phyloP scores from a whole-genome alignment of 2,888 invertebrate species.

The Timandra comae region DNA sequence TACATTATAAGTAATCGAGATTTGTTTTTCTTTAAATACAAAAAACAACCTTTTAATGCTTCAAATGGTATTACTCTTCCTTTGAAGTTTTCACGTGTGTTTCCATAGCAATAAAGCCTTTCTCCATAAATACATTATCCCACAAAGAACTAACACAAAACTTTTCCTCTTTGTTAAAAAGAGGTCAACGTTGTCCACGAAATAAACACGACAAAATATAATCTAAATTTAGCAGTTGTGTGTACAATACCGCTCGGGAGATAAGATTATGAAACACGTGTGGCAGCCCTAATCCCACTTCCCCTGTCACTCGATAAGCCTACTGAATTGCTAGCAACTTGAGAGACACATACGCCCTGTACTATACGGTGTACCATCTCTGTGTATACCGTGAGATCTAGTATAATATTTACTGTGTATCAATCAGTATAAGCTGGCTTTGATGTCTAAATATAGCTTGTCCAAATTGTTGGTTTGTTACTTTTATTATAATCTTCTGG shows the following conservation, averaged over 20 bases:
- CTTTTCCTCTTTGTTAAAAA: too few relatives aligned
- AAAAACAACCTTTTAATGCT: too few relatives aligned
- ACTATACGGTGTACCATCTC: background rate
- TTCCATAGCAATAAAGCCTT: too few relatives aligned
- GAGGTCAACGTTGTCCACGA: too few relatives aligned
- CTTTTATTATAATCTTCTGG: background rate
- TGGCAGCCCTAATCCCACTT: conserved; percentile 24
- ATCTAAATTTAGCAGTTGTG: background rate
- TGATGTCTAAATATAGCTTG: background rate
- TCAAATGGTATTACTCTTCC: too few relatives aligned
- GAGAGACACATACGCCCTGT: conserved; percentile 24
- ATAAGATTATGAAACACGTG: conserved; percentile 1
- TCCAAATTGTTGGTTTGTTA: background rate
- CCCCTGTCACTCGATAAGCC: conserved; percentile 36
- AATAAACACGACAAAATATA: background rate
- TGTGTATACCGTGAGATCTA: too few relatives aligned
- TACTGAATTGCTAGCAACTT: conserved; percentile 36
- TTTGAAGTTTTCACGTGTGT: too few relatives aligned
- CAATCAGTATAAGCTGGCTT: background rate
- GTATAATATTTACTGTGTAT: too few relatives aligned
- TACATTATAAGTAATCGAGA: too few relatives aligned
- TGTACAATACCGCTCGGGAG: background rate
- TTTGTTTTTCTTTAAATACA: too few relatives aligned
- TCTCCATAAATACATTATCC: too few relatives aligned
- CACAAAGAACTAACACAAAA: too few relatives aligned